phyloP scores from a whole-genome alignment of 2,888 invertebrate genomes.

The Clanis bilineata region DNA sequence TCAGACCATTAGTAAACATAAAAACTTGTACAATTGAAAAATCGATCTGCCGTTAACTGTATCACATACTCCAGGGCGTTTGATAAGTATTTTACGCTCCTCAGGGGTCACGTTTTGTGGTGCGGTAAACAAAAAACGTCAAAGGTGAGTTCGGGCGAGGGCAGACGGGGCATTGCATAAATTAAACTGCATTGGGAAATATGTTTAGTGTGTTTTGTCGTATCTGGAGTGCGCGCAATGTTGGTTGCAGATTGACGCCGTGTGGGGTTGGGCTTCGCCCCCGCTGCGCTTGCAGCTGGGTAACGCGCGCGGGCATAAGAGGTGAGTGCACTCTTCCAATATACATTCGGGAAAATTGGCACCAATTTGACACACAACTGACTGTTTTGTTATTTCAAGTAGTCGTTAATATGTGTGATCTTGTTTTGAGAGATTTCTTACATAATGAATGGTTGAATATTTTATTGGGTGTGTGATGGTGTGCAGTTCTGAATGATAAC shows the following conservation, averaged over 20 bases:
- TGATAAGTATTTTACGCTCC: conserved; percentile 53
- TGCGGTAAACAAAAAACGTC: conserved; percentile 61
- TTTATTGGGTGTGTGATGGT: not conserved
- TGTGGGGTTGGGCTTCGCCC: conserved; percentile 97
- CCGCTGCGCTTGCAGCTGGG: conserved; percentile 91
- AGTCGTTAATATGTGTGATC: conserved; percentile 20
- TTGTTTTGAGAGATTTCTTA: conserved; percentile 25
- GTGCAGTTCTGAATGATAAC: not conserved
- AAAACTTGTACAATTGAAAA: conserved; percentile 61
- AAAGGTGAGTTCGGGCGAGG: conserved; percentile 67
- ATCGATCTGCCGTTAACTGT: conserved; percentile 65
- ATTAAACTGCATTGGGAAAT: conserved; percentile 55
- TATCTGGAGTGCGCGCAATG: conserved; percentile 45
- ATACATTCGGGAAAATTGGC: conserved; percentile 35
- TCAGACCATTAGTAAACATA: conserved; percentile 70
- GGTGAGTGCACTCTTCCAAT: conserved; percentile 61
- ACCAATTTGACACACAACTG: conserved; percentile 35
- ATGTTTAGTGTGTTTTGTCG: conserved; percentile 42
- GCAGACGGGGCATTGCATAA: conserved; percentile 63
- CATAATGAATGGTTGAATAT: not conserved
- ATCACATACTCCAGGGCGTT: conserved; percentile 53
- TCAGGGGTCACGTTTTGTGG: conserved; percentile 51
- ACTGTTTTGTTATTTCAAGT: conserved; percentile 31
- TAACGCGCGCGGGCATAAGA: conserved; percentile 81
- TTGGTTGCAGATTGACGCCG: conserved; percentile 92